Base-by-base conservation (phyloP, 2,888 invertebrate species). In the Sarcophaga rosellei region DNA sequence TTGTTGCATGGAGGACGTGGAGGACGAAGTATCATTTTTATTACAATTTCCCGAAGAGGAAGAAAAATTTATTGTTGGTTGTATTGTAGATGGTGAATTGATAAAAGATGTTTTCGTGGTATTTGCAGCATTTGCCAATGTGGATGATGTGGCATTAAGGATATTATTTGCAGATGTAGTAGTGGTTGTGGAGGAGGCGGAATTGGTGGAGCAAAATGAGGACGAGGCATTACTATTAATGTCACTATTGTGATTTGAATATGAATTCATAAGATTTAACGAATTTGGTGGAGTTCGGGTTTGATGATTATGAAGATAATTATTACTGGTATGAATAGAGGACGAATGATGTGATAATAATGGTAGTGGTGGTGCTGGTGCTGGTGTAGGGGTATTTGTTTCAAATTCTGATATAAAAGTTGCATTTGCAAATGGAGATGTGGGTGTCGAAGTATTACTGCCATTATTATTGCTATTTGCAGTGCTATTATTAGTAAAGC, bases 381-480 rank as follows among this genome's bases (percentile, higher is more conserved):
- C 57, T 35, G 35, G 10, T 35, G 35, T 35, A 10, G 35, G 35
- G 35, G 82, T 35, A 77, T 84, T 85, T 25, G 86, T 81, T 86
- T 88, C 87, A 75, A 90, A 92, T 82, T 91, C 92, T 44, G 91
- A 91, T 77, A 92, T 88, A 85, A 92, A 92, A 78, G 91, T 90
- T 84, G 92, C 90, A 81, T 88, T 91, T 86, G 88, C 81, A 82
- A 85, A 88, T 84, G 88, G 84, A 82, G 88, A 85, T 86, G 84
- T 87, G 77, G 87, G 85, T 82, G 88, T 84, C 44, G 87, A 74
- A 74, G 77, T 69, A 77, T 88, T 70, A 86, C 82, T 74, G 44
- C 88, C 81, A 61, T 81, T 83, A 74, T 63, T 81, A 70, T 81
- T 82, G 66, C 53, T 83, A 75, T 47, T 76, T 21, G 59, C 80